phyloP scores from a whole-genome alignment of 2,888 invertebrate species.

The Girardia tigrina region DNA sequence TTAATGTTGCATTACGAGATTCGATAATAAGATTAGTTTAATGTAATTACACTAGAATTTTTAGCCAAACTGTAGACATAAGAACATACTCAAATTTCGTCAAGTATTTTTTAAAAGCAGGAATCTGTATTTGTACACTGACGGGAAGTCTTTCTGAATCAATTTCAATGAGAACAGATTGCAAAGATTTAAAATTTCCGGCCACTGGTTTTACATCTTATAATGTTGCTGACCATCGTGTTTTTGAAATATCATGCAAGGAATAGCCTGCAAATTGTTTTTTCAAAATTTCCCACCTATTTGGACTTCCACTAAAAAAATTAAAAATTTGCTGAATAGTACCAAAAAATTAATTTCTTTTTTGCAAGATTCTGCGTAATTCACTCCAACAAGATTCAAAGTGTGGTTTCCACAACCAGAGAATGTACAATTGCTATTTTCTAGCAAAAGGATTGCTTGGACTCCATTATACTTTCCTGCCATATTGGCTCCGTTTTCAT shows the following conservation, averaged over 20 bases:
- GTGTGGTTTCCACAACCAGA: neutral
- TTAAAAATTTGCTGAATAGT: constrained; percentile 5
- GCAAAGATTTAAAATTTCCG: neutral
- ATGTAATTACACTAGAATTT: too few relatives aligned
- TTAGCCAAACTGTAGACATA: too few relatives aligned
- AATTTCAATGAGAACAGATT: too few relatives aligned
- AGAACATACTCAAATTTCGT: too few relatives aligned
- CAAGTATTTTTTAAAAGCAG: too few relatives aligned
- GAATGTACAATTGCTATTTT: neutral
- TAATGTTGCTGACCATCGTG: neutral
- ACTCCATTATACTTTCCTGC: neutral
- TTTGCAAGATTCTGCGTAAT: neutral
- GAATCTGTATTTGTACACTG: too few relatives aligned
- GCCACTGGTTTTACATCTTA: neutral
- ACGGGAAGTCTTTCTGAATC: too few relatives aligned
- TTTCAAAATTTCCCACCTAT: constrained; percentile 8
- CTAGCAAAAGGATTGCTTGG: neutral
- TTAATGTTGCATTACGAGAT: too few relatives aligned
- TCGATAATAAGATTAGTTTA: too few relatives aligned
- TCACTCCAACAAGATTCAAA: neutral
- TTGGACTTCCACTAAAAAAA: neutral
- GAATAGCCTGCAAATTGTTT: neutral
- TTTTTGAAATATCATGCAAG: neutral
- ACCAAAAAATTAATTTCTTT: neutral
- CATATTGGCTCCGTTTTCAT: neutral